These are phyloP conservation scores for Vollenhovia emeryi DNA, from an alignment of 1,140 invertebrate species.

Conservation along the genomic window DNA sequence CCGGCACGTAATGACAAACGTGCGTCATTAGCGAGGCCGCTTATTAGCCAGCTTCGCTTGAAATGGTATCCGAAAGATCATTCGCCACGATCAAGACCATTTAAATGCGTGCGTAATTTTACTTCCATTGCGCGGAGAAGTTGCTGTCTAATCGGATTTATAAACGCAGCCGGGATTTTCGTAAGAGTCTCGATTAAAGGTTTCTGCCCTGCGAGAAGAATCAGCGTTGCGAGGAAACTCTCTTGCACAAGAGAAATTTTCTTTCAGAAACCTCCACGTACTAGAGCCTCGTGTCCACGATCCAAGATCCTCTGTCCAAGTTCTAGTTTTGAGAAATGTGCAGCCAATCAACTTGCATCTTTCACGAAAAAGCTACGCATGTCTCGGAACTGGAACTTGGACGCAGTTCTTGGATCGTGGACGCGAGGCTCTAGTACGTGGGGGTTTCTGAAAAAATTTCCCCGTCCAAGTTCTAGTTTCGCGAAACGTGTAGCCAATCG, in stretches of 20 bases:
- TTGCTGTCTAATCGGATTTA: neutral
- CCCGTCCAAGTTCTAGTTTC: too few relatives aligned
- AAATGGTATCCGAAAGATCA: neutral
- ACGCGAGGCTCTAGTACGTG: too few relatives aligned
- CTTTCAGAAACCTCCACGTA: neutral
- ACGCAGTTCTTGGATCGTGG: too few relatives aligned
- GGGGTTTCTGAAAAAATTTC: too few relatives aligned
- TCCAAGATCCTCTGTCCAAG: too few relatives aligned
- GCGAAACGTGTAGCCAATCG: too few relatives aligned
- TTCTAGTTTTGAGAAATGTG: too few relatives aligned
- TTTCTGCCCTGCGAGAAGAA: neutral
- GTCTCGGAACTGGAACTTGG: too few relatives aligned
- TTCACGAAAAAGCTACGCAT: too few relatives aligned
- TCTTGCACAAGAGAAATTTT: neutral
- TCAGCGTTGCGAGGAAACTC: neutral
- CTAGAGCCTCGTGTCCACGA: too few relatives aligned
- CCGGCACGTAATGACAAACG: neutral
- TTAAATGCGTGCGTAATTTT: neutral
- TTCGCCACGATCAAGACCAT: neutral
- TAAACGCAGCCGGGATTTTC: neutral
- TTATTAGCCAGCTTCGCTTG: neutral
- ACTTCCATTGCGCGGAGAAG: neutral
- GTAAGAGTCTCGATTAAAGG: neutral
- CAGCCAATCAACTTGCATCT: too few relatives aligned
- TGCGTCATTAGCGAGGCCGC: neutral